Conservation (phyloP, 2,113 vertebrate genomes). For the Zapornia atra region DNA sequence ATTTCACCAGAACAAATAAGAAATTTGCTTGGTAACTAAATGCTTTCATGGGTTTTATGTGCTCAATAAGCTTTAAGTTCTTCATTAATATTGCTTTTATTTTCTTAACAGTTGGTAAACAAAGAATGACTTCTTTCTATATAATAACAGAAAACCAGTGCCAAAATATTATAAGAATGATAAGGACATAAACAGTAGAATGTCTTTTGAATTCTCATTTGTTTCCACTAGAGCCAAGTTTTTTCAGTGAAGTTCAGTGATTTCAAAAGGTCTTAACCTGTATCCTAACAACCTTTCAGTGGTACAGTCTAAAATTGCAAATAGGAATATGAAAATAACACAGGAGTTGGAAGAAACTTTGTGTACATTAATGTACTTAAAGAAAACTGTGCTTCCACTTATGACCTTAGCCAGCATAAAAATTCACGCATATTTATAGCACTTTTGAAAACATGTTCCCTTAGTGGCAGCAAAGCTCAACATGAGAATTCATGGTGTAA, state of each 20-base stretch:
- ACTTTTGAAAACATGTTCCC: background rate
- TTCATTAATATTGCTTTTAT: background rate
- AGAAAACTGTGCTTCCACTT: background rate
- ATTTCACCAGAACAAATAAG: background rate
- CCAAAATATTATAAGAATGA: background rate
- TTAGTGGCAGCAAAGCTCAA: background rate
- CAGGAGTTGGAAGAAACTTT: background rate
- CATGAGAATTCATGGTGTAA: constrained; percentile 7
- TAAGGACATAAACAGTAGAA: background rate
- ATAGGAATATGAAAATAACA: background rate
- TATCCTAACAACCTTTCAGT: background rate
- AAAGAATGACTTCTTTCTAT: background rate
- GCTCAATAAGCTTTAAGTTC: background rate
- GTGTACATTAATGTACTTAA: background rate
- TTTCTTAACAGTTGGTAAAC: background rate
- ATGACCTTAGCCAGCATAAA: constrained; percentile 24
- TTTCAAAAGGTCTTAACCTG: background rate
- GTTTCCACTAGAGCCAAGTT: background rate
- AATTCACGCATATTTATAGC: constrained; percentile 23
- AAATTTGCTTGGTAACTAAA: background rate
- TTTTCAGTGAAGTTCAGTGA: background rate
- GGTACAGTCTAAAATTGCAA: background rate
- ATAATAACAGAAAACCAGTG: background rate
- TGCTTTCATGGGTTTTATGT: background rate
- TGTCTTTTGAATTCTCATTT: background rate